phyloP scores from a whole-genome alignment of 2,888 invertebrate species.

The Abscondita cerata region DNA sequence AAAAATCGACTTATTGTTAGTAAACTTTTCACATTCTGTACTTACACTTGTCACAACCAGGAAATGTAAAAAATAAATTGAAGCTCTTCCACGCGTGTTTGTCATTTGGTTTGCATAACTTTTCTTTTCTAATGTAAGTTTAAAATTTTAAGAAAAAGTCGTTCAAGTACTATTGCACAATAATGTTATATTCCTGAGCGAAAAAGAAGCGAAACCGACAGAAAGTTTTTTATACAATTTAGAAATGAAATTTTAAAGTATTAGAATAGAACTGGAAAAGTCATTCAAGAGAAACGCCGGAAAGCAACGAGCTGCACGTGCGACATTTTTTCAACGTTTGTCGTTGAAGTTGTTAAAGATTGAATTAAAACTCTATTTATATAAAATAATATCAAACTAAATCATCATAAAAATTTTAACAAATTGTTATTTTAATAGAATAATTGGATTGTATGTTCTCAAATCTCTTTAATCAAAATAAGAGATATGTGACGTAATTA shows the following conservation, averaged over 20 bases:
- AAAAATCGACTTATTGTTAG: constrained; percentile 11
- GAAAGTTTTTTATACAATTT: constrained; percentile 10
- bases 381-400: constrained; percentile 4
- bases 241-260: constrained; percentile 7
- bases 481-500: too few species aligned
- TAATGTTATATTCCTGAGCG: neutral
- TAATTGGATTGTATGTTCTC: too few species aligned
- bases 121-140: too few species aligned
- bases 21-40: neutral
- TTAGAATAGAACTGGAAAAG: constrained; percentile 8
- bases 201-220: constrained; percentile 5
- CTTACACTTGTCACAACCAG: constrained; percentile 7
- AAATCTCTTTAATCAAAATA: too few species aligned
- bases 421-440: neutral
- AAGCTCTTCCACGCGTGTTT: neutral
- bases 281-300: constrained; percentile 8
- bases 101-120: neutral
- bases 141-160: neutral
- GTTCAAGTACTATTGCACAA: neutral
- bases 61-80: constrained; percentile 1
- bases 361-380: constrained; percentile 8
- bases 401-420: neutral
- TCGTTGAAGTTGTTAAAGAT: neutral
- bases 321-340: constrained; percentile 1
- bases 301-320: constrained; percentile 12